These are phyloP conservation scores for Onthophagus taurus DNA, from an alignment of 1,140 invertebrate species.

Conservation along the genomic window DNA sequence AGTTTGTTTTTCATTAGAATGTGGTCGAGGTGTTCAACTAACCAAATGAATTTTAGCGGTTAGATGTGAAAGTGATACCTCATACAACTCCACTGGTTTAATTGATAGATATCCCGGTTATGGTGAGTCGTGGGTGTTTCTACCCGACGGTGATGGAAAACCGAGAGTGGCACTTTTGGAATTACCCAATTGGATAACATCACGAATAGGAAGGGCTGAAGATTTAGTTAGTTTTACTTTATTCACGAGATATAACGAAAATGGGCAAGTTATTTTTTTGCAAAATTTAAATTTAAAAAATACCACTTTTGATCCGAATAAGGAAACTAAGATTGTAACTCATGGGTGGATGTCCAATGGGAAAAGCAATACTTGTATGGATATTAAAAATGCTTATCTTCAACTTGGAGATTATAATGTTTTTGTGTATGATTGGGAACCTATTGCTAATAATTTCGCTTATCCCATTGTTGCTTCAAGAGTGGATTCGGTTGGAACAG, in stretches of 20 bases:
- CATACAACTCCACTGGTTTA: not conserved
- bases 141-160: not conserved
- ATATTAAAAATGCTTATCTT: slow-evolving; percentile 38
- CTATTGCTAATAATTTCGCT: not conserved
- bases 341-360: slow-evolving; percentile 64
- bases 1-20: not conserved
- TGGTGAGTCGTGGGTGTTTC: not conserved
- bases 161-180: not conserved
- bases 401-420: slow-evolving; percentile 2
- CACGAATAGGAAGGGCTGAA: not conserved
- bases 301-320: slow-evolving; percentile 45
- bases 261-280: not conserved
- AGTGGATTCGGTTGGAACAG: slow-evolving; percentile 52
- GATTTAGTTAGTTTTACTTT: not conserved
- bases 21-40: not conserved
- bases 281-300: slow-evolving; percentile 8
- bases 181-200: not conserved
- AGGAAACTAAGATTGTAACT: slow-evolving; percentile 53
- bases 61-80: not conserved
- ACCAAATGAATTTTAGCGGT: not conserved
- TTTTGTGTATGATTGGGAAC: not conserved
- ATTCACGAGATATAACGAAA: not conserved
- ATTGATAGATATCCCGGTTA: not conserved
- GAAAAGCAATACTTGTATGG: slow-evolving; percentile 30
- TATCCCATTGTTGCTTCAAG: slow-evolving; percentile 28